Conservation (phyloP, 2,888 invertebrate genomes). For the Trimorus sp. region DNA sequence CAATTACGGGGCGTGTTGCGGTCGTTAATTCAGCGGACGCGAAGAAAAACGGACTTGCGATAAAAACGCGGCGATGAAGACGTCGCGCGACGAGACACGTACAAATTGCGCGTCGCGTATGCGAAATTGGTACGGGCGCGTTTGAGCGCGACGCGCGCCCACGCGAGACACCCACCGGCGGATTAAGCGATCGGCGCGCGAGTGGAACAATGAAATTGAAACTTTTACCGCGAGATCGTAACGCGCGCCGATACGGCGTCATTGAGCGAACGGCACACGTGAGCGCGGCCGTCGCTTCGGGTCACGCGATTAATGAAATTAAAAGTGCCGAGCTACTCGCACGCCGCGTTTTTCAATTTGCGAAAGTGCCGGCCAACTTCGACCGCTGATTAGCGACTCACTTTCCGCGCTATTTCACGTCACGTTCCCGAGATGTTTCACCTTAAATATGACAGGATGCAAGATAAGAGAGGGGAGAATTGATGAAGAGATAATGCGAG, state of each 20-base stretch:
- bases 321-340: slow-evolving; percentile 27
- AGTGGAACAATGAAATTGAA: slow-evolving; percentile 65
- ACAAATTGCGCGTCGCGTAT: slow-evolving; percentile 51
- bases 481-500: too few species aligned
- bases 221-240: slow-evolving; percentile 64
- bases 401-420: too few species aligned
- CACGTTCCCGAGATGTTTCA: too few species aligned
- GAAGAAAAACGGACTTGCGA: neutral
- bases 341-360: slow-evolving; percentile 5
- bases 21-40: neutral
- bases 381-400: too few species aligned
- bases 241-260: slow-evolving; percentile 48
- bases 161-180: slow-evolving; percentile 63
- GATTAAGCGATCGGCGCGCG: slow-evolving; percentile 62
- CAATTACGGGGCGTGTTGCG: neutral
- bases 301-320: slow-evolving; percentile 58
- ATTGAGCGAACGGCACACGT: slow-evolving; percentile 20
- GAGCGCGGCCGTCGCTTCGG: neutral
- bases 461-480: too few species aligned
- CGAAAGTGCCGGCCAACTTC: neutral
- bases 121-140: slow-evolving; percentile 60
- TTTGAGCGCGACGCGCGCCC: slow-evolving; percentile 61
- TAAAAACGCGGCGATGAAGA: slow-evolving; percentile 48
- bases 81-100: slow-evolving; percentile 45
- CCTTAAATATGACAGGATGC: too few species aligned